Evolutionary conservation across 2,797 vertebrate species (phyloP).

Genomic region (Synaphobranchus kaupii): DNA sequence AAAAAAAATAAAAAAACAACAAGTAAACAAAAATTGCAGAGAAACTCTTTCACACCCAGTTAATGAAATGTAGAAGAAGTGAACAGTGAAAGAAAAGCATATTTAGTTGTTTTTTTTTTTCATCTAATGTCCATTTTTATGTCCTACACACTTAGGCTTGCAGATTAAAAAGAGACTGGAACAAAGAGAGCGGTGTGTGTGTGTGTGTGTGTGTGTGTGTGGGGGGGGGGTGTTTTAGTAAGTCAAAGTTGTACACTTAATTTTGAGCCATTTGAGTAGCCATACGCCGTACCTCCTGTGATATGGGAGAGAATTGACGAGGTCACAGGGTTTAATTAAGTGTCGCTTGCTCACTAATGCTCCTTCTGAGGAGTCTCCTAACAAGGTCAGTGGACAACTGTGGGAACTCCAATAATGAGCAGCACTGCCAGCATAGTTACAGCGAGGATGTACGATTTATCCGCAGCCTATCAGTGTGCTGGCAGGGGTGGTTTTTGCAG

Average conservation of each 20-base stretch:
- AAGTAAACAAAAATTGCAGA: background rate
- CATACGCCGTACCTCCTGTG: background rate
- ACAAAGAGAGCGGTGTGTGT: too few species aligned
- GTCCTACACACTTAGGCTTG: too few species aligned
- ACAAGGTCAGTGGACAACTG: background rate
- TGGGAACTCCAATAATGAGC: background rate
- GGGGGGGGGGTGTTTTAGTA: background rate
- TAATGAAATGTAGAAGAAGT: background rate
- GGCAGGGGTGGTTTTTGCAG: background rate
- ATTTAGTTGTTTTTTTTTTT: background rate
- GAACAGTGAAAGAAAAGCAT: background rate
- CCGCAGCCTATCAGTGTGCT: background rate
- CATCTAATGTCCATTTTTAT: background rate
- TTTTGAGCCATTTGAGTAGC: background rate
- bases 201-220: too few species aligned
- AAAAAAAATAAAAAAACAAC: too few species aligned
- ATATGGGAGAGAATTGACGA: background rate
- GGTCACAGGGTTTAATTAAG: conserved; percentile 12
- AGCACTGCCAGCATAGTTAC: background rate
- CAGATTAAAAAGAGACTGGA: background rate
- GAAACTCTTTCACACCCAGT: background rate
- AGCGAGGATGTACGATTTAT: background rate
- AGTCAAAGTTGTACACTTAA: background rate
- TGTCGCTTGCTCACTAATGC: background rate
- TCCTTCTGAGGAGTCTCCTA: background rate